Base-by-base conservation (phyloP, 2,113 vertebrate genomes). In the Triplophysa siluroides region DNA sequence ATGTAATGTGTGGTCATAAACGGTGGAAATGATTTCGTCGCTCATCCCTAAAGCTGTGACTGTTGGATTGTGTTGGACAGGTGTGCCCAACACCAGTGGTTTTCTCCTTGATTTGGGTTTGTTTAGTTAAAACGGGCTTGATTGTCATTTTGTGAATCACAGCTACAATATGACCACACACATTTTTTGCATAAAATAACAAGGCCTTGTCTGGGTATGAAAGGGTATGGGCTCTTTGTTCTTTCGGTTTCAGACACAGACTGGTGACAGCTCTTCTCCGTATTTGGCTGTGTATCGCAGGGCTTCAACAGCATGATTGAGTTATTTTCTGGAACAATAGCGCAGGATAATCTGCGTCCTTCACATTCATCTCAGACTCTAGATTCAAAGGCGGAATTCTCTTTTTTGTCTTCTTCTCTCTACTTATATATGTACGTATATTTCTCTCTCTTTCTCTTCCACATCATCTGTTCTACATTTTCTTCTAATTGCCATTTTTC, bases 401-500 rank as follows among this genome's bases (percentile, higher is more conserved):
- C 82, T 75, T 93, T 93, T 92, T 90, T 91, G 91, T 83, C 71
- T 94, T 70, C 8, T 43, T 78, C 76, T 69, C 52, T 60, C 33
- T 58, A 29, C 58, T 2, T 33, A 23, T 68, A 14, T 78, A 86
- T 68, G 50, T 93, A 93, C 92, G 90, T 92, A 26, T 68, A 26
- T 76, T 60, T 38, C 65, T 61, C 72, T 62, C 58, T 76, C 79
- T 76, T 43, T 78, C 60, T 78, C 19, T 78, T 60, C 38, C 54
- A 24, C 86, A 90, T 92, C 95, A 95, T 95, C 94, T 95, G 95
- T 92, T 94, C 94, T 94, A 93, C 93, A 95, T 96, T 95, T 92
- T 89, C 87, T 89, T 89, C 81, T 93, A 95, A 94, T 94, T 95
- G 93, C 93, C 93, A 94, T 88, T 95, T 95, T 95, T 92, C 89